Conservation (phyloP, 2,797 vertebrate species). For the Jordanella pulchra region DNA sequence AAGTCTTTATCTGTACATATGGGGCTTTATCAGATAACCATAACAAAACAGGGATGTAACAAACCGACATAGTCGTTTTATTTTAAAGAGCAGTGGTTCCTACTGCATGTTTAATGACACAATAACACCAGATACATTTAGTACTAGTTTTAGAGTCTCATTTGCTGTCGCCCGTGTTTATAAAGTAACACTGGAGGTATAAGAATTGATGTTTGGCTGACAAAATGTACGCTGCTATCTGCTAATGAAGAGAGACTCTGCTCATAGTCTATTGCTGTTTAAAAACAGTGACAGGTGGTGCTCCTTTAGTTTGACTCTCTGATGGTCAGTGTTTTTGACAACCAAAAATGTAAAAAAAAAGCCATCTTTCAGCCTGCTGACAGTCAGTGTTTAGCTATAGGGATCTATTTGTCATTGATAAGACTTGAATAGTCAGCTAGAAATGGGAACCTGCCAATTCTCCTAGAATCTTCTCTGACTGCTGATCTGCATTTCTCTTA, state of each 20-base stretch:
- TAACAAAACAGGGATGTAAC: neutral
- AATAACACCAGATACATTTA: neutral
- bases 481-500: neutral
- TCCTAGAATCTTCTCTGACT: fast-evolving
- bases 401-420: no score
- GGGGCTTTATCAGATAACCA: neutral
- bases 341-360: neutral
- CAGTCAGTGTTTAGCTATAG: neutral
- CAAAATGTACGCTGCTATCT: neutral
- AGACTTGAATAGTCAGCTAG: neutral
- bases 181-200: neutral
- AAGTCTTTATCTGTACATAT: neutral
- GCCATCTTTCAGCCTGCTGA: neutral
- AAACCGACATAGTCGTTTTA: neutral
- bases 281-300: no score
- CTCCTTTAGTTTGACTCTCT: neutral
- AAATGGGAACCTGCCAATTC: neutral
- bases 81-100: neutral
- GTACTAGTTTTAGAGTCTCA: no score
- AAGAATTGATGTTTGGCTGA: neutral
- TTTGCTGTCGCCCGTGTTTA: neutral
- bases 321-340: neutral
- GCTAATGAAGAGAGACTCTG: no score
- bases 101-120: neutral
- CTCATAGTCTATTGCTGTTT: no score